A percentile compares a stretch with the other conserved stretches of the same genome.
Conservation (phyloP, 2,888 invertebrate species). For the Mythimna pallens region DNA sequence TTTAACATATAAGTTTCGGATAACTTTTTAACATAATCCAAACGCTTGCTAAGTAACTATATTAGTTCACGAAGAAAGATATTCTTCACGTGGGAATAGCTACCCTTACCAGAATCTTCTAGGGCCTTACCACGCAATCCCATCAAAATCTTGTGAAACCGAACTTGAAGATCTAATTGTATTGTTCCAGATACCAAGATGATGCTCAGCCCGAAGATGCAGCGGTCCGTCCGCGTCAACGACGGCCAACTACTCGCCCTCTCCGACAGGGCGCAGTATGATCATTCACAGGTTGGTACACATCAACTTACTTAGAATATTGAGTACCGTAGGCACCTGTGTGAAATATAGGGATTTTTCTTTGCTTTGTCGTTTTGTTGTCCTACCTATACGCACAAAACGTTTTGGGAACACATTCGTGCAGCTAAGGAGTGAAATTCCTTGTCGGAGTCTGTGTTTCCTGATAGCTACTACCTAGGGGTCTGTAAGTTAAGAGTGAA, state of each 20-base stretch:
- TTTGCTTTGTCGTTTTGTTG: too few relatives aligned
- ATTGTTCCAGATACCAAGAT: conserved; percentile 48
- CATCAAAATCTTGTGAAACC: background rate
- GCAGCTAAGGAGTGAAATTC: too few relatives aligned
- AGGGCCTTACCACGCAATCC: background rate
- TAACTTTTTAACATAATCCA: background rate
- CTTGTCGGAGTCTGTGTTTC: too few relatives aligned
- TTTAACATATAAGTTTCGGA: background rate
- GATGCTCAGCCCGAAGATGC: conserved; percentile 96
- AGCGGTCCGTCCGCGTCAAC: conserved; percentile 95
- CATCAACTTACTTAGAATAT: background rate
- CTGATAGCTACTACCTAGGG: too few relatives aligned
- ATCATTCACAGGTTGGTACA: conserved; percentile 91
- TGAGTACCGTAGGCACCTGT: too few relatives aligned
- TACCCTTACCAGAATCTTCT: background rate
- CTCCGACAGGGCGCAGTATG: conserved; percentile 96
- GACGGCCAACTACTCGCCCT: conserved; percentile 96
- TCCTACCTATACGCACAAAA: too few relatives aligned
- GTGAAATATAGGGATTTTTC: too few relatives aligned
- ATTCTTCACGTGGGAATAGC: too few relatives aligned
- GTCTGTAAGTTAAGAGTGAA: too few relatives aligned
- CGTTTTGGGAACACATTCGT: too few relatives aligned
- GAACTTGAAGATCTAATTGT: background rate
- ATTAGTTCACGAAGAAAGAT: too few relatives aligned
- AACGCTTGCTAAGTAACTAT: background rate